A percentile compares a stretch with the other conserved stretches of the same genome.
Conservation (phyloP, 1,140 invertebrate species). For the Drosophila ananassae region DNA sequence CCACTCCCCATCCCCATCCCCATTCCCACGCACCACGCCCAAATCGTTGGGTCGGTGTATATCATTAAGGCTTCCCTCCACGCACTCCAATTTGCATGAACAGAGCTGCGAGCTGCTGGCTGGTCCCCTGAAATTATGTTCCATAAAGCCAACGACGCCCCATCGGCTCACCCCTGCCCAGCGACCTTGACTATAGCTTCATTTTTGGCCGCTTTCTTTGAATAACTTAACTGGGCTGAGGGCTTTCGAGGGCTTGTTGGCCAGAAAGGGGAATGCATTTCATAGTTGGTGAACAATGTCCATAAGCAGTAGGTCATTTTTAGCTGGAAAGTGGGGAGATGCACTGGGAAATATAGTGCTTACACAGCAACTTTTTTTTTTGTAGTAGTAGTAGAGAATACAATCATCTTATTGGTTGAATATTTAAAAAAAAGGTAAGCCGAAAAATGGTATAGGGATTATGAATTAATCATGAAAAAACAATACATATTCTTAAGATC, state of each 20-base stretch:
- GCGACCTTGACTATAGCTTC: constrained; percentile 64
- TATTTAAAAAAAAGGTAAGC: too few species aligned
- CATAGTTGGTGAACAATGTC: constrained; percentile 66
- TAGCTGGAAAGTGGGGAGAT: constrained; percentile 1
- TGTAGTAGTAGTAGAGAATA: too few species aligned
- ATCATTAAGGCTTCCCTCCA: constrained; percentile 62
- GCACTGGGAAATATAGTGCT: constrained; percentile 5
- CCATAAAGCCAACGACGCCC: constrained; percentile 1
- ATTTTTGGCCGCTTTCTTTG: constrained; percentile 57
- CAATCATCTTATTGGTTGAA: too few species aligned
- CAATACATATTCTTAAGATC: constrained; percentile 11
- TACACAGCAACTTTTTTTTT: too few species aligned
- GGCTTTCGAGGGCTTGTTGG: constrained; percentile 33
- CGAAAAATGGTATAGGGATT: not conserved
- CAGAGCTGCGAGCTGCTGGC: constrained; percentile 47
- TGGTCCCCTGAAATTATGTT: constrained; percentile 36
- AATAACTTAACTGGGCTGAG: constrained; percentile 56
- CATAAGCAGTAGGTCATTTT: constrained; percentile 35
- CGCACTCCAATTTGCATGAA: constrained; percentile 79
- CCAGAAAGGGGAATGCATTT: constrained; percentile 45
- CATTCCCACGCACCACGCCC: not conserved
- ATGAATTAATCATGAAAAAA: too few species aligned
- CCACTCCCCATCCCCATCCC: not conserved
- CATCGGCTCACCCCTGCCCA: not conserved
- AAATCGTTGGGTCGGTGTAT: constrained; percentile 47